phyloP scores from a whole-genome alignment of 92 coral and sea anemone genomes.

The Porites rus region DNA sequence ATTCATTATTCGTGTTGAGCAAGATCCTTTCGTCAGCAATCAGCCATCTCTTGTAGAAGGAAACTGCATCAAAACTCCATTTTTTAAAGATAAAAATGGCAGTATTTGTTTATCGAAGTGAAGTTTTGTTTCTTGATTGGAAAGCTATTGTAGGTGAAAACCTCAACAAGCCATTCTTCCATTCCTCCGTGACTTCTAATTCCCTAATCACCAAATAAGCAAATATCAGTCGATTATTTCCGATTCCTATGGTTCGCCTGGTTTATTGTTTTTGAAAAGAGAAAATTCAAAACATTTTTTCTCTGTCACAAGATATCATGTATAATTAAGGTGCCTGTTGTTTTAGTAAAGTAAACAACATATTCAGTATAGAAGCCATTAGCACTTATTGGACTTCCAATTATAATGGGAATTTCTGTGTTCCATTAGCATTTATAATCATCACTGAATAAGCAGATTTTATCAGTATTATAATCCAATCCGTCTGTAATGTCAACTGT shows the following conservation, averaged over 20 bases:
- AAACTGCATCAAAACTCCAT: background rate
- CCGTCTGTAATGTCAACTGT: background rate
- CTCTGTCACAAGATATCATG: background rate
- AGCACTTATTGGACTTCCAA: background rate
- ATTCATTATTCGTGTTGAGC: no score
- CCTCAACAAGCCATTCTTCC: background rate
- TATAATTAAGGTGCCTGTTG: background rate
- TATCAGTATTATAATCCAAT: background rate
- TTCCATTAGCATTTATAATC: background rate
- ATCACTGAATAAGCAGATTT: background rate
- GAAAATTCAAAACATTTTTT: background rate
- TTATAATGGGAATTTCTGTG: background rate
- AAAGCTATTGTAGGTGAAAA: background rate
- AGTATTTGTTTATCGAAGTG: background rate
- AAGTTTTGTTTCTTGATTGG: background rate
- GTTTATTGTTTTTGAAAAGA: background rate
- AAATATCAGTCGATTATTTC: background rate
- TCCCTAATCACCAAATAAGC: background rate
- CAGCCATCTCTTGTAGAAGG: background rate
- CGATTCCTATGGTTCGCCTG: background rate
- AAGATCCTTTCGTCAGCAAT: background rate
- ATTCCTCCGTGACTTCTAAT: background rate
- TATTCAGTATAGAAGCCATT: background rate
- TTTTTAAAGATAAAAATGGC: background rate
- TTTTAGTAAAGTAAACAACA: conserved; percentile 17